Evolutionary conservation across 2,113 vertebrate genomes (phyloP).

Genomic region (Podilymbus podiceps): DNA sequence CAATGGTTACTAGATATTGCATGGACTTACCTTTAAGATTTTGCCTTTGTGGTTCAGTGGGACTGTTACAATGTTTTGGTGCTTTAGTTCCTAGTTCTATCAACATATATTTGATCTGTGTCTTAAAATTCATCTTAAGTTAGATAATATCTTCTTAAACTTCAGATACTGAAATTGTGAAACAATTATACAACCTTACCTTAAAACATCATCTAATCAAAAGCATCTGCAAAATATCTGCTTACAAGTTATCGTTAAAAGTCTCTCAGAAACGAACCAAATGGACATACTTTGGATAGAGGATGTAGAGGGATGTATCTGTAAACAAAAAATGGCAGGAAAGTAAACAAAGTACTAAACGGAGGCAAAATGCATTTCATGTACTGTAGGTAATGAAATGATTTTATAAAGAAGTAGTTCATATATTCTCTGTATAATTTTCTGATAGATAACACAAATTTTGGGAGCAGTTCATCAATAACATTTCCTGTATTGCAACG

Average conservation of each 20-base stretch:
- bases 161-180: background rate
- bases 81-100: background rate
- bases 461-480: conserved; percentile 73
- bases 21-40: background rate
- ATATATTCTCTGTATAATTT: background rate
- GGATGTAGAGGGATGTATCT: background rate
- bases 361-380: background rate
- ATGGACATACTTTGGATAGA: background rate
- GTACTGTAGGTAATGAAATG: background rate
- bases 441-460: conserved; percentile 36
- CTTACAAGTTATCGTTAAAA: background rate
- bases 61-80: background rate
- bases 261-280: background rate
- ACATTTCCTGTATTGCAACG: conserved; percentile 76
- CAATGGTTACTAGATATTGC: background rate
- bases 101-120: background rate
- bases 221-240: background rate
- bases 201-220: background rate
- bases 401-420: background rate
- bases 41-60: background rate
- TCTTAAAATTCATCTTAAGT: background rate
- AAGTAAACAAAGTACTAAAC: background rate
- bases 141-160: background rate
- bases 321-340: background rate
- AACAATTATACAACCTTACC: background rate